Evolutionary conservation across 2,888 invertebrate genomes (phyloP).

Genomic region (Brachypterus glaber): DNA sequence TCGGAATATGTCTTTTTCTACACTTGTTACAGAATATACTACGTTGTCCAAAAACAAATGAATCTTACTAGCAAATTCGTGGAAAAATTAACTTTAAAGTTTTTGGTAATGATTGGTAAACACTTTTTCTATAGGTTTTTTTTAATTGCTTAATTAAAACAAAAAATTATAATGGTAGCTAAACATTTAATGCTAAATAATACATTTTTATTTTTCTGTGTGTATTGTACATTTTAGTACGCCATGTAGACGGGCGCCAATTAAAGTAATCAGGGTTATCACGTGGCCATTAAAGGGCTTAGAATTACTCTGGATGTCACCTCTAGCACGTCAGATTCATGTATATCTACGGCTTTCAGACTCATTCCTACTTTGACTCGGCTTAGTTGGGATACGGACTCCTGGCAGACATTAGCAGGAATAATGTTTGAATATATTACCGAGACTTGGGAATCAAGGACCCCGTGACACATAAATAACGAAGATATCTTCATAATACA

Average conservation of each 20-base stretch:
- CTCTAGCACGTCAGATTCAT: slow-evolving; percentile 35
- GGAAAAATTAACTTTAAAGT: no score
- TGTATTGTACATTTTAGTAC: slow-evolving; percentile 27
- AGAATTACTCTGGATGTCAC: slow-evolving; percentile 40
- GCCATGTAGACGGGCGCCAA: slow-evolving; percentile 58
- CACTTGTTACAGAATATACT: no score
- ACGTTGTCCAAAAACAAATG: no score
- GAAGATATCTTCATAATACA: slow-evolving; percentile 40
- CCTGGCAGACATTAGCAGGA: slow-evolving; percentile 40
- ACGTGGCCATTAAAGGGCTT: slow-evolving; percentile 60
- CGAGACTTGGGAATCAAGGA: slow-evolving; percentile 25
- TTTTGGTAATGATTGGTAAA: no score
- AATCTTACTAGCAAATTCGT: no score
- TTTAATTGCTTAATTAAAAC: no score
- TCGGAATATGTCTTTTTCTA: no score
- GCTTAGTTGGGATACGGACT: slow-evolving; percentile 34
- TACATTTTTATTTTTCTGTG: no score
- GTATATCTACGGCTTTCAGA: slow-evolving; percentile 33
- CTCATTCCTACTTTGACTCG: slow-evolving; percentile 32
- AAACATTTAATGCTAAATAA: no score
- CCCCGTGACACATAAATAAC: slow-evolving; percentile 34
- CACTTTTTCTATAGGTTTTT: no score
- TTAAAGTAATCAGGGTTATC: slow-evolving; percentile 62
- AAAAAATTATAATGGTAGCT: no score
- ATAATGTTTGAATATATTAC: slow-evolving; percentile 42